These are phyloP conservation scores for Ptychodera flava DNA, from an alignment of 35 echinoderm and acorn worm species.

Conservation along the genomic window DNA sequence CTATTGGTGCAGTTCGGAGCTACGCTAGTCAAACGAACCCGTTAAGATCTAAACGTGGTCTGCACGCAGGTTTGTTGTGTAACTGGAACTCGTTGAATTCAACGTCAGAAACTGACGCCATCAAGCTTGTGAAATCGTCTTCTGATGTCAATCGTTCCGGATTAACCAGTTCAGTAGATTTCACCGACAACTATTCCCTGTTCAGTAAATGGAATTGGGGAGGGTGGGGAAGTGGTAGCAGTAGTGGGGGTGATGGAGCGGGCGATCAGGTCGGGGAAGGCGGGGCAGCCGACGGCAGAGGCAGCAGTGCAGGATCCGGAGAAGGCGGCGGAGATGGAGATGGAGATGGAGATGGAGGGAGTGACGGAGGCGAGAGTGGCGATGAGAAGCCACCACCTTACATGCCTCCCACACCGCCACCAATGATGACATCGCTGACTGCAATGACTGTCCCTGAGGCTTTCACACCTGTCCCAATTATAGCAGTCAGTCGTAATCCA, in stretches of 20 bases:
- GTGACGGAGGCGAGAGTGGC: not conserved
- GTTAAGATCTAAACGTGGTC: not conserved
- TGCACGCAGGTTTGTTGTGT: not conserved
- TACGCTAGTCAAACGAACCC: not conserved
- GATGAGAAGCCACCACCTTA: not conserved
- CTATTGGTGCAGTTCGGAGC: not conserved
- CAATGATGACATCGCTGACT: conserved; percentile 55
- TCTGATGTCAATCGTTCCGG: not conserved
- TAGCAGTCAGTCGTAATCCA: conserved; percentile 91
- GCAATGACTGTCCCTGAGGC: conserved; percentile 84
- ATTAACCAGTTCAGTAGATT: not conserved
- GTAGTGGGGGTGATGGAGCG: not conserved
- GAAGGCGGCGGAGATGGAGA: not conserved
- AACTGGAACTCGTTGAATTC: not conserved
- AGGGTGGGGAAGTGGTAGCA: not conserved
- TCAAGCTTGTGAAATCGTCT: no score
- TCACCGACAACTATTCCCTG: not conserved
- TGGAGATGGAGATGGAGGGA: conserved; percentile 24
- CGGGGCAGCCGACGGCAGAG: not conserved
- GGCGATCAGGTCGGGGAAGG: not conserved
- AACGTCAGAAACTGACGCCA: no score
- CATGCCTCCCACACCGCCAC: conserved; percentile 18
- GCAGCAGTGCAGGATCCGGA: no score
- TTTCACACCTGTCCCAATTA: conserved; percentile 82
- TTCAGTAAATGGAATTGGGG: not conserved